Evolutionary conservation across 2,888 invertebrate species (phyloP).

Genomic region (Megalurothrips usitatus): DNA sequence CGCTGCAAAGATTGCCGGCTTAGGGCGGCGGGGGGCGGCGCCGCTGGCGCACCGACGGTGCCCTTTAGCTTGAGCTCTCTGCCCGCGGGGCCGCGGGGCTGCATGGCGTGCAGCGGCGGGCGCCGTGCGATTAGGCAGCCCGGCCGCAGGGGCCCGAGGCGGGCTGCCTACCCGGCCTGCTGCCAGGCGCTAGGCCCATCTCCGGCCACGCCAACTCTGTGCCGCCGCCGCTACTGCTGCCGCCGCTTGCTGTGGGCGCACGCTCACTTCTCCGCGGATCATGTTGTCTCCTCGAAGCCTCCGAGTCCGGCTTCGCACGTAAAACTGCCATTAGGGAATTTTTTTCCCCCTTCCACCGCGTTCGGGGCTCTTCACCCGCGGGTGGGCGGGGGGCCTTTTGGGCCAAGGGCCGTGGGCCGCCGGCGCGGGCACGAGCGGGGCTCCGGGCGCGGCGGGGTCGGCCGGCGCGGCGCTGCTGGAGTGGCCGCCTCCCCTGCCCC

Average conservation of each 20-base stretch:
- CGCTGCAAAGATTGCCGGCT: constrained; percentile 6
- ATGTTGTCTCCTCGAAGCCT: no score
- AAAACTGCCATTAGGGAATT: no score
- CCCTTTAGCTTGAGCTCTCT: neutral
- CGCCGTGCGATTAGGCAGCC: neutral
- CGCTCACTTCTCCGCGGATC: no score
- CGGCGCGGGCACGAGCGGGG: neutral
- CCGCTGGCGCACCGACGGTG: neutral
- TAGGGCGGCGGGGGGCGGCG: neutral
- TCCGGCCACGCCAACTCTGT: no score
- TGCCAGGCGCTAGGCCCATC: neutral
- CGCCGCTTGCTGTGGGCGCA: no score
- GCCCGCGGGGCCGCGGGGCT: neutral
- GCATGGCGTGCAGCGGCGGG: neutral
- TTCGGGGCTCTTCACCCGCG: no score
- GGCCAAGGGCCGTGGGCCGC: neutral
- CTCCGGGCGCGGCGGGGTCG: neutral
- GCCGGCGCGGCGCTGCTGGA: neutral
- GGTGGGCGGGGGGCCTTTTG: no score
- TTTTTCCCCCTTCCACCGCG: no score
- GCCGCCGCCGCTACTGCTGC: no score
- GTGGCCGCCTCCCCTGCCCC: neutral
- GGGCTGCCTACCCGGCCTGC: neutral
- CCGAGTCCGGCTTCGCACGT: no score
- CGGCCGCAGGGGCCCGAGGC: neutral